Evolutionary conservation across 2,113 vertebrate species (phyloP), one percentile per base, ranked within the genome.

Genomic region (Alectura lathami): DNA sequence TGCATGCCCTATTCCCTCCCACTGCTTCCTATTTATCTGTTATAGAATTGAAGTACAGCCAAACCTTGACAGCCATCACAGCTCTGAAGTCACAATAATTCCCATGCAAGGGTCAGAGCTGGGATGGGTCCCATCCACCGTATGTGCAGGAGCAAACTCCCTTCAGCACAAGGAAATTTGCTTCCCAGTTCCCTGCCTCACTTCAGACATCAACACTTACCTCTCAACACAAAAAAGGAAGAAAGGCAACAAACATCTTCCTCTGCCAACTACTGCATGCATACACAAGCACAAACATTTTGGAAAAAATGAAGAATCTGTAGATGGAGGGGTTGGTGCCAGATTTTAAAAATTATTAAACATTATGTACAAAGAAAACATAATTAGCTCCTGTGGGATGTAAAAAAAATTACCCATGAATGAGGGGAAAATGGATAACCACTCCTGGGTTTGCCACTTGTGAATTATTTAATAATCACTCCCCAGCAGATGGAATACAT

Each of bases 401-500:
- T 45, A 94, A 91, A 91, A 95, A 97, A 94, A 93, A 91, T 86
- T 82, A 95, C 26, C 48, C 83, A 91, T 75, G 75, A 92, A 94
- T 67, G 83, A 94, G 86, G 68, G 51, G 27, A 92, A 97, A 95
- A 96, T 60, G 95, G 93, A 94, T 95, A 91, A 92, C 95, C 54
- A 96, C 78, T 93, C 66, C 83, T 77, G 91, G 91, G 47, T 91
- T 89, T 94, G 86, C 51, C 69, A 86, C 91, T 94, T 60, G 89
- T 97, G 80, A 94, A 97, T 97, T 91, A 97, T 95, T 97, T 95
- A 97, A 97, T 97, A 95, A 97, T 96, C 69, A 95, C 60, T 97
- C 93, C 91, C 89, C 69, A 93, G 70, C 89, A 95, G 91, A 97
- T 89, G 94, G 95, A 96, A 87, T 92, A 97, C 70, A 87, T 92